Evolutionary conservation across 2,888 invertebrate genomes (phyloP).

Genomic region (Drosophila hamatofila): DNA sequence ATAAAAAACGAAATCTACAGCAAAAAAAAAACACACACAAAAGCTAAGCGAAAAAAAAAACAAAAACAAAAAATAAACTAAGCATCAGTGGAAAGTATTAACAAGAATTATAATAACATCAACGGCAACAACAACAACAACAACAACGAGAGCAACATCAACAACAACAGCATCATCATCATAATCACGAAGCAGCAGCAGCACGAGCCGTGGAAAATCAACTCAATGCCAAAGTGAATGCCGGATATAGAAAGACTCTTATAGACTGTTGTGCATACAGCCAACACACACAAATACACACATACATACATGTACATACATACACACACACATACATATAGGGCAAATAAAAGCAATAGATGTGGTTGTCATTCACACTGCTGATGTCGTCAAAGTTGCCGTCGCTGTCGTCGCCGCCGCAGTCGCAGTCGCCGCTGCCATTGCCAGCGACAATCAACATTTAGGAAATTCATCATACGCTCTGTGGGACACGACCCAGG

Average conservation of each 20-base stretch:
- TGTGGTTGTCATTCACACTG: constrained; percentile 46
- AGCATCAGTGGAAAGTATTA: constrained; percentile 57
- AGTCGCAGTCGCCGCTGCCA: constrained; percentile 8
- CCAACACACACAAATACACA: neutral
- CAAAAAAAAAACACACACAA: constrained; percentile 19
- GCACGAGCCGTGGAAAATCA: constrained; percentile 62
- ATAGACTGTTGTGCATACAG: constrained; percentile 30
- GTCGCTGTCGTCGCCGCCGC: neutral
- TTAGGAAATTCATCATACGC: constrained; percentile 72
- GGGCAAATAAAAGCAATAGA: constrained; percentile 50
- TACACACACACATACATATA: constrained; percentile 13
- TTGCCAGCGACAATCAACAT: constrained; percentile 63
- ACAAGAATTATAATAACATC: constrained; percentile 47
- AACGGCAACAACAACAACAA: constrained; percentile 24
- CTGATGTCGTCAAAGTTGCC: constrained; percentile 26
- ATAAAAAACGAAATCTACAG: constrained; percentile 5
- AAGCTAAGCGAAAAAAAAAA: constrained; percentile 16
- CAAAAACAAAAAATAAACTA: constrained; percentile 11
- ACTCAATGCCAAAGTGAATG: constrained; percentile 74
- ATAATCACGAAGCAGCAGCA: constrained; percentile 20
- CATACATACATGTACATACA: neutral
- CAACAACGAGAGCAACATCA: neutral
- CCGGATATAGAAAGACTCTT: constrained; percentile 55
- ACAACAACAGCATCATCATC: constrained; percentile 21
- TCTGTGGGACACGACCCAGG: constrained; percentile 63